phyloP scores from a whole-genome alignment of 2,113 vertebrate genomes.

The Sisor rabdophorus region DNA sequence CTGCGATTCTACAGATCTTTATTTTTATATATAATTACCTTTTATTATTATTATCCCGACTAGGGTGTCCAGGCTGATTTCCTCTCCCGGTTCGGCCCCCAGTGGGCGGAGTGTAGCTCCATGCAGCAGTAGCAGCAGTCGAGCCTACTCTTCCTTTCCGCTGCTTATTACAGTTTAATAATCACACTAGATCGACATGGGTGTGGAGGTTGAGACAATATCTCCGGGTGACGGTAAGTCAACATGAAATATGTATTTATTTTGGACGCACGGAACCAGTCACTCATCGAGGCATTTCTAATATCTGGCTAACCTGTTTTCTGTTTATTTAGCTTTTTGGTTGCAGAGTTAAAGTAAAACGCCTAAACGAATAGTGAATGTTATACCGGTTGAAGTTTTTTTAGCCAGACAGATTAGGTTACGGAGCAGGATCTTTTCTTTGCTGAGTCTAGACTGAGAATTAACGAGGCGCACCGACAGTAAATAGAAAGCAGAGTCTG shows the following conservation, averaged over 20 bases:
- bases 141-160: conserved; percentile 22
- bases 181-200: conserved; percentile 69
- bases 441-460: conserved; percentile 32
- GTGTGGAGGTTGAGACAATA: conserved; percentile 93
- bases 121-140: background rate
- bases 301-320: background rate
- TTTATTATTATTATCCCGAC: background rate
- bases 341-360: background rate
- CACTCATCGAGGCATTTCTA: no score
- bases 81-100: background rate
- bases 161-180: conserved; percentile 47
- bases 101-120: conserved; percentile 52
- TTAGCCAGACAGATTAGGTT: background rate
- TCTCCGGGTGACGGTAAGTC: conserved; percentile 89
- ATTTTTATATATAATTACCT: background rate
- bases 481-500: background rate
- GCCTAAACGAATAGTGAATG: background rate
- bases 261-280: background rate
- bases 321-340: background rate
- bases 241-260: background rate
- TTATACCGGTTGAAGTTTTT: background rate
- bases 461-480: conserved; percentile 3
- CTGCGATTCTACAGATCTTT: no score
- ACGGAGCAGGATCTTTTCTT: background rate
- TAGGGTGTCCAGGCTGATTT: conserved; percentile 1